A percentile compares a stretch with the other conserved stretches of the same genome.
phyloP scores from a whole-genome alignment of 2,888 invertebrate genomes.

The Cantharis nigra region DNA sequence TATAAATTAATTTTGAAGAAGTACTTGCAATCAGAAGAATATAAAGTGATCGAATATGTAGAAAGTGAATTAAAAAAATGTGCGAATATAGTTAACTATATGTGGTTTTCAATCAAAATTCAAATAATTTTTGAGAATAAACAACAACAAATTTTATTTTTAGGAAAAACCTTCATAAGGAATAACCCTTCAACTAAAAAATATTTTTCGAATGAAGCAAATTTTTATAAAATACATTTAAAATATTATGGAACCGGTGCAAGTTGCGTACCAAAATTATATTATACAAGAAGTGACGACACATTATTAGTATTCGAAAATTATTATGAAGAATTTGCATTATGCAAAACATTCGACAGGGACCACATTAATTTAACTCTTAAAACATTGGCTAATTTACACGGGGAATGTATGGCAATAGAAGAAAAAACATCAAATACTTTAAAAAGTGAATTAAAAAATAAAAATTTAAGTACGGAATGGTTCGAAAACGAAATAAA shows the following conservation, averaged over 20 bases:
- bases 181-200: background rate
- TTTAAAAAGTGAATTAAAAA: conserved; percentile 39
- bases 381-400: conserved; percentile 42
- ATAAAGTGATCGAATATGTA: conserved; percentile 16
- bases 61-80: background rate
- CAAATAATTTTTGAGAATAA: background rate
- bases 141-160: background rate
- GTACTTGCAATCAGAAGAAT: conserved; percentile 6
- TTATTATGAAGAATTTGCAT: conserved; percentile 41
- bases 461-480: conserved; percentile 43
- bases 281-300: conserved; percentile 42
- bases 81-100: background rate
- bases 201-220: background rate
- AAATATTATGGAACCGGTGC: background rate
- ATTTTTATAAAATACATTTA: background rate
- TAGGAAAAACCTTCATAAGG: background rate
- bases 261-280: conserved; percentile 20
- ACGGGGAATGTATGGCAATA: conserved; percentile 46
- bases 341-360: conserved; percentile 4
- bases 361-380: conserved; percentile 33
- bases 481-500: conserved; percentile 17
- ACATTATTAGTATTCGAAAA: conserved; percentile 52
- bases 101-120: background rate
- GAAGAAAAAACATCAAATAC: conserved; percentile 27
- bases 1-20: background rate